A percentile compares a stretch with the other conserved stretches of the same genome.
Evolutionary conservation across 2,888 invertebrate genomes (phyloP).

Genomic region (Nemapogon koenigi): DNA sequence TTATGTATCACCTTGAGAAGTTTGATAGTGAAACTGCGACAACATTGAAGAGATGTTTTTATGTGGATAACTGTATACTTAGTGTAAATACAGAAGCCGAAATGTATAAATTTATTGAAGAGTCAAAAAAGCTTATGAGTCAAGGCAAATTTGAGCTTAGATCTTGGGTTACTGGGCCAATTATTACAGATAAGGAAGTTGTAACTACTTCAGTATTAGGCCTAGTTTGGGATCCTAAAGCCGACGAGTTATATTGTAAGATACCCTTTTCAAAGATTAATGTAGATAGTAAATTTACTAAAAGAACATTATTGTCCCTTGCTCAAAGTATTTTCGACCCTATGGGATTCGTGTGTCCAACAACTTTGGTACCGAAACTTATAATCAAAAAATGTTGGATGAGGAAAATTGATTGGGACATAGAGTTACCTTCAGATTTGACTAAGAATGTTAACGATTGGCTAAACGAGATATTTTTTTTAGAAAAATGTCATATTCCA

Average conservation of each 20-base stretch:
- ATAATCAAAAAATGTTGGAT: constrained; percentile 14
- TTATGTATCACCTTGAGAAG: constrained; percentile 8
- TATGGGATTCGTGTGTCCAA: constrained; percentile 13
- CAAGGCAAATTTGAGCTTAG: constrained; percentile 14
- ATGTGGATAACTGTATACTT: constrained; percentile 15
- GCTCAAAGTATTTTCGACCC: constrained; percentile 15
- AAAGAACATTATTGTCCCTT: constrained; percentile 11
- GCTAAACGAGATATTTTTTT: not conserved
- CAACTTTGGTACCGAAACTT: constrained; percentile 14
- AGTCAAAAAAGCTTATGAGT: constrained; percentile 13
- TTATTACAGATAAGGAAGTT: too few species aligned
- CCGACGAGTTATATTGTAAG: constrained; percentile 8
- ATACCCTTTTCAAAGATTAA: not conserved
- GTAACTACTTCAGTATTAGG: too few species aligned
- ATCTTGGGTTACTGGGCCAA: constrained; percentile 13
- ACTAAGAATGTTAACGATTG: not conserved
- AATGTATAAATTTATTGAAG: constrained; percentile 11
- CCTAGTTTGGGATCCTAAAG: constrained; percentile 12
- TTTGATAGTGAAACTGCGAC: constrained; percentile 3
- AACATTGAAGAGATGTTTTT: constrained; percentile 12
- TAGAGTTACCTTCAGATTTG: not conserved
- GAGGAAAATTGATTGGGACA: constrained; percentile 13
- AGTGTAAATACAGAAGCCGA: constrained; percentile 13
- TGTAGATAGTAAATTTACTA: constrained; percentile 8
- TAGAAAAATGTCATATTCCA: not conserved